Percentiles rank a stretch among this genome's conserved stretches.
Conservation (phyloP, 2,113 vertebrate species). For the Aptenodytes forsteri region DNA sequence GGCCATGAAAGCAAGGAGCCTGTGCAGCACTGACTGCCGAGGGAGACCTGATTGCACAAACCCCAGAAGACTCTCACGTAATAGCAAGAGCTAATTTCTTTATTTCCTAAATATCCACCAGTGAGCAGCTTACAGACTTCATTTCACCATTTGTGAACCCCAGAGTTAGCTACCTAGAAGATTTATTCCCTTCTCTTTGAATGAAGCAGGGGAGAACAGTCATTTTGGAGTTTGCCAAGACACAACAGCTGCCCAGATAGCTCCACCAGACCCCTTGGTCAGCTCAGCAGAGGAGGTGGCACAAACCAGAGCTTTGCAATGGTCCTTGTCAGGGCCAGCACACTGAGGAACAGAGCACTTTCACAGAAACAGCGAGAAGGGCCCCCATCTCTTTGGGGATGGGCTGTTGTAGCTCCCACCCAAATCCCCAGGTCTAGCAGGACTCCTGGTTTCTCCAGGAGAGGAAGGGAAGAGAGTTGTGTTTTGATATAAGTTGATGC, state of each 20-base stretch:
- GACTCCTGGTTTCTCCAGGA: not conserved
- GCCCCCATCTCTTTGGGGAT: not conserved
- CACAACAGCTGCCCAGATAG: not conserved
- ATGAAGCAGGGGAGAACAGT: not conserved
- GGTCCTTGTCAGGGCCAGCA: not conserved
- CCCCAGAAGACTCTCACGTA: not conserved
- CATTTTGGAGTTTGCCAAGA: not conserved
- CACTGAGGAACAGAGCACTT: not conserved
- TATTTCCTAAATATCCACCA: not conserved
- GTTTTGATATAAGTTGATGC: not conserved
- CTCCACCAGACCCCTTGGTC: not conserved
- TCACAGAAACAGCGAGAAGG: not conserved
- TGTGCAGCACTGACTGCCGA: fast-evolving
- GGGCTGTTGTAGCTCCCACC: not conserved
- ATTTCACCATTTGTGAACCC: not conserved
- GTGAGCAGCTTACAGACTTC: not conserved
- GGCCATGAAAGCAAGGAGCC: not conserved
- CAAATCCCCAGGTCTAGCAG: not conserved
- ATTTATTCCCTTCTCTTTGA: not conserved
- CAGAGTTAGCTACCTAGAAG: not conserved
- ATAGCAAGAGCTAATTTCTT: not conserved
- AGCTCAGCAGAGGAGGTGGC: not conserved
- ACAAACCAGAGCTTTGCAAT: not conserved
- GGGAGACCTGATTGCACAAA: not conserved
- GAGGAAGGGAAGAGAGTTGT: not conserved